These are phyloP conservation scores for Crotalus helleri DNA, from an alignment of 2,113 vertebrate species.

Conservation along the genomic window DNA sequence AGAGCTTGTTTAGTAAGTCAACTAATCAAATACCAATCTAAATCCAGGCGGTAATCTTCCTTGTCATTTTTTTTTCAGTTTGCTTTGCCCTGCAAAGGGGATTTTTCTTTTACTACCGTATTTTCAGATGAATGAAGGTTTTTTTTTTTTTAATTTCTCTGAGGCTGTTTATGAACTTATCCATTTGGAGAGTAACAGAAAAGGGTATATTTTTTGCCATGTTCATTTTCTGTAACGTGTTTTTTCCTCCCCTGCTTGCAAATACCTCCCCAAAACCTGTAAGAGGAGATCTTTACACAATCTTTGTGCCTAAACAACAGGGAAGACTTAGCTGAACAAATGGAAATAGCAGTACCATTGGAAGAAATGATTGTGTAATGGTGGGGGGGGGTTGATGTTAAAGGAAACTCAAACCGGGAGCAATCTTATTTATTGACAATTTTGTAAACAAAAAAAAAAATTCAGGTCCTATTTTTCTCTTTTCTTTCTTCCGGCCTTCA, in stretches of 20 bases:
- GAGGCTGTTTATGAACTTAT: not conserved
- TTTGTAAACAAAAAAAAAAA: not conserved
- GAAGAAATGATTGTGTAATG: not conserved
- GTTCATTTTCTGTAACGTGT: not conserved
- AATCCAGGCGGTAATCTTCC: not conserved
- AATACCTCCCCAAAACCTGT: not conserved
- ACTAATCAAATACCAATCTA: not conserved
- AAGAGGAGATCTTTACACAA: not conserved
- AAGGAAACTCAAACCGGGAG: not conserved
- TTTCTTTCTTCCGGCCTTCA: not conserved
- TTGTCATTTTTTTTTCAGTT: not conserved
- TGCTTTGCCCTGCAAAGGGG: not conserved
- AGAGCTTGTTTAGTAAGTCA: not conserved
- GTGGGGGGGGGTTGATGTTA: not conserved
- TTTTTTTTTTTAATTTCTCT: not conserved
- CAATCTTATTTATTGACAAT: not conserved
- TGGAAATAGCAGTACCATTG: not conserved
- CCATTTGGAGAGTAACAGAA: not conserved
- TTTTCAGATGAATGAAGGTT: not conserved
- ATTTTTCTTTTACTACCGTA: not conserved
- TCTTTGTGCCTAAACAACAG: not conserved
- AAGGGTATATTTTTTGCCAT: not conserved
- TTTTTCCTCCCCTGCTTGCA: not conserved
- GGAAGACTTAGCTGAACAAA: not conserved
- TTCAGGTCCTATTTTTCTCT: not conserved